phyloP scores from a whole-genome alignment of 2,113 vertebrate genomes.

The Glaucidium brasilianum region DNA sequence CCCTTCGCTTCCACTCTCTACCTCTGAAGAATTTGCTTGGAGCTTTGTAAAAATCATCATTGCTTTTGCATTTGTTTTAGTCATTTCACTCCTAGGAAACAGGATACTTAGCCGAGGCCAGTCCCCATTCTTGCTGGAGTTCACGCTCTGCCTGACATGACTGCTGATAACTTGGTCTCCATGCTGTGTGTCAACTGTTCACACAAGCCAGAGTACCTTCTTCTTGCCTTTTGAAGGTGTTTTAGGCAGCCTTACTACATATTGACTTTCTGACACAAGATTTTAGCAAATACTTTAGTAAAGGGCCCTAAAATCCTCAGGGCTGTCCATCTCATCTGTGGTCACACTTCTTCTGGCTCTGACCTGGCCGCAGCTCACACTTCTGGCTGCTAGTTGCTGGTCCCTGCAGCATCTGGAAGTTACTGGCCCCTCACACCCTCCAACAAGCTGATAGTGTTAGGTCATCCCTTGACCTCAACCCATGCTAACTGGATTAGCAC shows the following conservation, averaged over 20 bases:
- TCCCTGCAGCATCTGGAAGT: background rate
- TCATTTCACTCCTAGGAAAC: background rate
- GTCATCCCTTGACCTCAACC: background rate
- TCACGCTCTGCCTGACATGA: background rate
- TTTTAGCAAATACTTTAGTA: background rate
- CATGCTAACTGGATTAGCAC: background rate
- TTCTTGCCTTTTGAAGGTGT: background rate
- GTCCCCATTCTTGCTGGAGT: background rate
- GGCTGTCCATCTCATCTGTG: background rate
- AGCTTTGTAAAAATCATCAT: background rate
- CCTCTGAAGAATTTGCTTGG: background rate
- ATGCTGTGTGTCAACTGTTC: background rate
- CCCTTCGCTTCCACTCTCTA: background rate
- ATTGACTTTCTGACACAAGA: background rate
- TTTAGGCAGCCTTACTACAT: background rate
- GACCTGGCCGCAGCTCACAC: background rate
- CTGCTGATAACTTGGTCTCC: background rate
- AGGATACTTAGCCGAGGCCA: background rate
- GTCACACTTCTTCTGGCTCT: background rate
- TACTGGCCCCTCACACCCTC: accelerated
- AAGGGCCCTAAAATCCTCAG: background rate
- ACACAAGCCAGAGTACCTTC: background rate
- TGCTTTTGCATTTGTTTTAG: background rate
- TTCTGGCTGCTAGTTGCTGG: background rate
- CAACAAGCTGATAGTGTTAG: too few species aligned